A percentile compares a stretch with the other conserved stretches of the same genome.
phyloP scores from a whole-genome alignment of 2,113 vertebrate species.

The Tor tambroides region DNA sequence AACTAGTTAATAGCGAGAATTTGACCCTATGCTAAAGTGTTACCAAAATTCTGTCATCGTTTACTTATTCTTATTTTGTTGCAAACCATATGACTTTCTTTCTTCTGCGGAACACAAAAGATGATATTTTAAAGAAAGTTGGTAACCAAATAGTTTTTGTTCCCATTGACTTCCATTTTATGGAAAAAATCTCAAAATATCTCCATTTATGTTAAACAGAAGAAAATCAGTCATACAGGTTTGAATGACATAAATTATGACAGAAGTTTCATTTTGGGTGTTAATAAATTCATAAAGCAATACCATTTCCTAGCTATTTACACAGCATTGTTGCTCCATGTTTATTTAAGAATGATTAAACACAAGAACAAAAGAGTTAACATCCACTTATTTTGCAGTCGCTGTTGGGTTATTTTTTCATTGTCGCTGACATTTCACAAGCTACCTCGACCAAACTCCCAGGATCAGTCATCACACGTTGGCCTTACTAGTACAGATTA shows the following conservation, averaged over 20 bases:
- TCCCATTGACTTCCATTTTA: not conserved
- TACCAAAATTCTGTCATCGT: not conserved
- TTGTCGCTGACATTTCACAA: slow-evolving; percentile 75
- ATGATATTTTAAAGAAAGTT: too few species aligned
- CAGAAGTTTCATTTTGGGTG: not conserved
- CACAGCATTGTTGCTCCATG: not conserved
- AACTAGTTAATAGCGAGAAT: too few species aligned
- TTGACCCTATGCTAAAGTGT: too few species aligned
- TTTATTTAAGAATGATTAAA: slow-evolving; percentile 9
- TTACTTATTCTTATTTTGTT: not conserved
- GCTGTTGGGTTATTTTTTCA: slow-evolving; percentile 59
- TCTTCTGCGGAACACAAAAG: too few species aligned
- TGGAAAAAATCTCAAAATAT: not conserved
- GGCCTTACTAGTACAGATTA: slow-evolving; percentile 66
- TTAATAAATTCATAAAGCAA: too few species aligned
- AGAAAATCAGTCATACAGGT: not conserved
- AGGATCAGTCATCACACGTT: slow-evolving; percentile 69
- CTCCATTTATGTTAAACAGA: not conserved
- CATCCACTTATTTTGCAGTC: slow-evolving; percentile 58
- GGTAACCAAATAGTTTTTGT: not conserved
- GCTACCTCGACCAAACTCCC: slow-evolving; percentile 69
- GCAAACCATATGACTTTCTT: not conserved
- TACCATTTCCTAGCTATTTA: not conserved
- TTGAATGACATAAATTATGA: not conserved
- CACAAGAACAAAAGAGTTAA: slow-evolving; percentile 10